These are phyloP conservation scores for Heteromormyrus szaboi DNA, from an alignment of 2,797 vertebrate genomes.

Conservation along the genomic window DNA sequence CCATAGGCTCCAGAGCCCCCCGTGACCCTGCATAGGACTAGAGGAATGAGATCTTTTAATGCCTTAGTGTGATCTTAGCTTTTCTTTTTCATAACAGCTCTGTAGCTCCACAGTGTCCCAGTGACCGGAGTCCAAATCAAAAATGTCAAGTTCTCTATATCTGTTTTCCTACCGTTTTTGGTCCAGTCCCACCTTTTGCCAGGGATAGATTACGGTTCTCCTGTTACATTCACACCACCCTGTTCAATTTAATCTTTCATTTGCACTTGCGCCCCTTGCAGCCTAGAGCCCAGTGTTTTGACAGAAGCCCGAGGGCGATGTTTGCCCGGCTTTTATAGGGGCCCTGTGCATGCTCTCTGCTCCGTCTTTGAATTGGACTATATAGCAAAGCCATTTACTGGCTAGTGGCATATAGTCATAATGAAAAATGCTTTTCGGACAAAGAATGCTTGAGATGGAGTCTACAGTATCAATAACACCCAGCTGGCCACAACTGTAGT, in stretches of 20 bases:
- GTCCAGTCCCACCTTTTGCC: neutral
- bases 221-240: neutral
- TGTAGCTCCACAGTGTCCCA: neutral
- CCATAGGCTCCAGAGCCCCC: neutral
- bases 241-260: slow-evolving; percentile 9
- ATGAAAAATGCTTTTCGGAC: neutral
- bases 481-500: neutral
- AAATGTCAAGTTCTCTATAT: neutral
- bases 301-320: neutral
- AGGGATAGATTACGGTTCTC: neutral
- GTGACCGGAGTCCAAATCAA: neutral
- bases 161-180: neutral
- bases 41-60: neutral
- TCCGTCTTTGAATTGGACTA: neutral
- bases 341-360: neutral
- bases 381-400: neutral
- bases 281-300: neutral
- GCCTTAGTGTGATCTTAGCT: neutral
- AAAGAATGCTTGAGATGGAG: neutral
- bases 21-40: neutral
- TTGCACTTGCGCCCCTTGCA: neutral
- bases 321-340: neutral
- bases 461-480: neutral
- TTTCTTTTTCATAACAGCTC: neutral
- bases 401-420: neutral